Evolutionary conservation across 2,797 vertebrate genomes (phyloP), one percentile per base, ranked within the genome.

Genomic region (Echiichthys vipera): DNA sequence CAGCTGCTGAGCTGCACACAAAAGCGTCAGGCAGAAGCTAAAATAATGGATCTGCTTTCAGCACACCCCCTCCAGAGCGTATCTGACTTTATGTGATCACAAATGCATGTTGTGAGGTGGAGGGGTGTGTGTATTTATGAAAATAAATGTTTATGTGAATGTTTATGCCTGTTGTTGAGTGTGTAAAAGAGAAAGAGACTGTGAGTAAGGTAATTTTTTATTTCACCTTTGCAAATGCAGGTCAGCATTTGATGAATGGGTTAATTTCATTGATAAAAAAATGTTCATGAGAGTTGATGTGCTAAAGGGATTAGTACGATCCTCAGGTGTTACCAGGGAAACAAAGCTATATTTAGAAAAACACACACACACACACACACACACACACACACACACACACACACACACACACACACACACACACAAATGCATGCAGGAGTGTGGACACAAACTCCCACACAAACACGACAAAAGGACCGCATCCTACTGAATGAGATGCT

Each of bases 1-100:
- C 87, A 93, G 81, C 85, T 66, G 77, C 83, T 91, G 92, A 94
- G 91, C 93, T 92, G 84, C 84, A 88, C 90, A 94, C 93, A 94
- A 95, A 94, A 88, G 92, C 80, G 24, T 78, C 88, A 84, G 88
- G 90, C 92, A 90, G 91, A 87, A 88, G 91, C 90, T 89, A 84
- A 91, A 94, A 95, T 94, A 94, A 95, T 92, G 93, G 90, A 87
- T 89, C 84, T 84, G 76, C 83, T 43, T 81, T 85, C 67, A 65
- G 81, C 73, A 77, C 86, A 50, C 80, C 69, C 85, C 81, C 81
- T 78, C 81, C 47, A 46, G 78, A 81, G 71, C 57, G 47, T 53
- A 80, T 84, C 81, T 78, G 84, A 86, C 84, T 91, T 88, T 79
- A 87, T 85, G 86, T 83, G 84, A 91, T 89, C 89, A 83, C 81